Evolutionary conservation across 2,888 invertebrate genomes (phyloP).

Genomic region (Chaitophorus viminalis): DNA sequence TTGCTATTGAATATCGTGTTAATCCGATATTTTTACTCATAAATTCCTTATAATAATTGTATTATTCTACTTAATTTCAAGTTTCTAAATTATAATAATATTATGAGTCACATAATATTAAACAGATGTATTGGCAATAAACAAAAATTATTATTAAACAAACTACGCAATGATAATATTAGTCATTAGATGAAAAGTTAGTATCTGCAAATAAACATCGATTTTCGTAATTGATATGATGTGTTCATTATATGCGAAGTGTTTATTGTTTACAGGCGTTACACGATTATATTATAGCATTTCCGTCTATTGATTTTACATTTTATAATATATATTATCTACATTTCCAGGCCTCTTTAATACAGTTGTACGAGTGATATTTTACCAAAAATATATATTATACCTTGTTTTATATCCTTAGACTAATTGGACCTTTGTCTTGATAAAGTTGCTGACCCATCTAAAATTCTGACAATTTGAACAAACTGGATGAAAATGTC

Average conservation of each 20-base stretch:
- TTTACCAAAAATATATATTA: not conserved
- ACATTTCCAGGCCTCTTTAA: too few relatives aligned
- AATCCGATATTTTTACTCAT: too few relatives aligned
- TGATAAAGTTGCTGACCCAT: not conserved
- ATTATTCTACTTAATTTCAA: too few relatives aligned
- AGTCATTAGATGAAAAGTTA: not conserved
- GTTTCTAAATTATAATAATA: too few relatives aligned
- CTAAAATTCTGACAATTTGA: not conserved
- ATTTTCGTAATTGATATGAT: not conserved
- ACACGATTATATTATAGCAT: not conserved
- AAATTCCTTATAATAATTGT: too few relatives aligned
- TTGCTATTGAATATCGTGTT: too few relatives aligned
- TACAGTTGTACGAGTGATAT: not conserved
- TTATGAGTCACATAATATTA: too few relatives aligned
- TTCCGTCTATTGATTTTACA: not conserved
- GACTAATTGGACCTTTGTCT: slow-evolving; percentile 27
- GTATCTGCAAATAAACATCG: not conserved
- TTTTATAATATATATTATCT: not conserved
- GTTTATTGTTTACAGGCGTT: not conserved
- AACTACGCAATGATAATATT: not conserved
- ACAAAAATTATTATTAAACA: not conserved
- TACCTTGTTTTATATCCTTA: not conserved
- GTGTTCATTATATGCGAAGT: not conserved
- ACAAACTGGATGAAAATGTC: not conserved
- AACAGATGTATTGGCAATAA: not conserved